A percentile compares a stretch with the other conserved stretches of the same genome.
Conservation (phyloP, 2,888 invertebrate genomes). For the Tryphoninae sp. region DNA sequence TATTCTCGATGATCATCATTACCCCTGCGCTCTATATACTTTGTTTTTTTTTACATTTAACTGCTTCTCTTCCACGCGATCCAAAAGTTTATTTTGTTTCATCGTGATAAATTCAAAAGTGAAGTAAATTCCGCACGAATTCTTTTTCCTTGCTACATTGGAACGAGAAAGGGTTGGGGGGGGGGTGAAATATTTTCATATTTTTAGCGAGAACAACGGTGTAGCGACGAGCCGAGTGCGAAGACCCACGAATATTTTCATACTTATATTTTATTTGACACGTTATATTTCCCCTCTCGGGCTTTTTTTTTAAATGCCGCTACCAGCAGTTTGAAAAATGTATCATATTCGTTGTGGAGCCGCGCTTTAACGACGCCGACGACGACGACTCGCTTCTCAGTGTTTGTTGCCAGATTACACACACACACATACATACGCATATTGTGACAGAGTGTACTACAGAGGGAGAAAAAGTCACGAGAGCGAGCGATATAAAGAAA, state of each 20-base stretch:
- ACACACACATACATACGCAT: background rate
- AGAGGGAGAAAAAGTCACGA: constrained; percentile 34
- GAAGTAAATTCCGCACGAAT: background rate
- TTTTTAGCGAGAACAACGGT: constrained; percentile 58
- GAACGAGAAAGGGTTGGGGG: background rate
- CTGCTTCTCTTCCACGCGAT: background rate
- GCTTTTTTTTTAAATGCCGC: constrained; percentile 25
- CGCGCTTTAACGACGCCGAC: constrained; percentile 57
- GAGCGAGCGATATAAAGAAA: constrained; percentile 8
- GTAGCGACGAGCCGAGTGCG: constrained; percentile 20
- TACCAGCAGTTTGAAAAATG: constrained; percentile 22
- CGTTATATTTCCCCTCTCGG: constrained; percentile 28
- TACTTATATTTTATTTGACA: constrained; percentile 46
- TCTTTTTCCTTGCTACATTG: background rate
- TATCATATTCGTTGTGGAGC: constrained; percentile 44
- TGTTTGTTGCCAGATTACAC: constrained; percentile 34
- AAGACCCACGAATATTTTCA: constrained; percentile 56
- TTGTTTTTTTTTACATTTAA: background rate
- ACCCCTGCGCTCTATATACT: background rate
- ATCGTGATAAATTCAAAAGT: background rate
- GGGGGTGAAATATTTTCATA: constrained; percentile 36
- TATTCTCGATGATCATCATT: background rate
- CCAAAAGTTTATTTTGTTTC: background rate
- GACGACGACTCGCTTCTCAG: constrained; percentile 42
- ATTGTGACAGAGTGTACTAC: background rate